A percentile compares a stretch with the other conserved stretches of the same genome.
These are phyloP conservation scores for Eumacrocentrus americanus DNA, from an alignment of 2,888 invertebrate genomes.

Conservation along the genomic window DNA sequence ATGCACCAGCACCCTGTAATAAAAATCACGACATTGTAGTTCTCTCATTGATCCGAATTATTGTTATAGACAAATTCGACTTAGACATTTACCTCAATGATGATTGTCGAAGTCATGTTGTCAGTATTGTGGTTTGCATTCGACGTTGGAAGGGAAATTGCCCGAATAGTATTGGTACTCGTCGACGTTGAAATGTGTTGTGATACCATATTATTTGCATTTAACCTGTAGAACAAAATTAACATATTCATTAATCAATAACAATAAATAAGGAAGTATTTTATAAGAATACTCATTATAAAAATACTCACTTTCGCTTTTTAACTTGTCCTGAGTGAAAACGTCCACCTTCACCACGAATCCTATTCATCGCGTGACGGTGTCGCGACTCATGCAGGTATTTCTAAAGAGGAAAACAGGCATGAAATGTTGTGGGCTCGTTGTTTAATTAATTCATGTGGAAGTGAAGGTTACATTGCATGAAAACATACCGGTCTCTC, in stretches of 20 bases:
- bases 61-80: background rate
- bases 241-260: slow-evolving; percentile 1
- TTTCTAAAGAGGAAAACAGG: slow-evolving; percentile 69
- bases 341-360: slow-evolving; percentile 94
- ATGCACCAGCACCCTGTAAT: slow-evolving; percentile 43
- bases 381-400: slow-evolving; percentile 98
- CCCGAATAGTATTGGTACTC: slow-evolving; percentile 48
- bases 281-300: background rate
- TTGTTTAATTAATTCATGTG: slow-evolving; percentile 7
- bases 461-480: background rate
- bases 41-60: slow-evolving; percentile 21
- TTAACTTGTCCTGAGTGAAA: slow-evolving; percentile 78
- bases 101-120: slow-evolving; percentile 51
- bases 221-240: slow-evolving; percentile 40
- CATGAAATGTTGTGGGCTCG: too few relatives aligned
- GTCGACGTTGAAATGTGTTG: slow-evolving; percentile 51
- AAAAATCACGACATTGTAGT: slow-evolving; percentile 25
- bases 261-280: slow-evolving; percentile 6
- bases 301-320: slow-evolving; percentile 53
- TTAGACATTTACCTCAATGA: slow-evolving; percentile 47
- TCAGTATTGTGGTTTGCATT: slow-evolving; percentile 49
- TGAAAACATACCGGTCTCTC: slow-evolving; percentile 77
- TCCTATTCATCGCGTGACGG: slow-evolving; percentile 95
- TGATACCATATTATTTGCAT: slow-evolving; percentile 46
- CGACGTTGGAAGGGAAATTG: slow-evolving; percentile 49